Conservation (phyloP, 2,113 vertebrate species). For the Antechinus stuartii region DNA sequence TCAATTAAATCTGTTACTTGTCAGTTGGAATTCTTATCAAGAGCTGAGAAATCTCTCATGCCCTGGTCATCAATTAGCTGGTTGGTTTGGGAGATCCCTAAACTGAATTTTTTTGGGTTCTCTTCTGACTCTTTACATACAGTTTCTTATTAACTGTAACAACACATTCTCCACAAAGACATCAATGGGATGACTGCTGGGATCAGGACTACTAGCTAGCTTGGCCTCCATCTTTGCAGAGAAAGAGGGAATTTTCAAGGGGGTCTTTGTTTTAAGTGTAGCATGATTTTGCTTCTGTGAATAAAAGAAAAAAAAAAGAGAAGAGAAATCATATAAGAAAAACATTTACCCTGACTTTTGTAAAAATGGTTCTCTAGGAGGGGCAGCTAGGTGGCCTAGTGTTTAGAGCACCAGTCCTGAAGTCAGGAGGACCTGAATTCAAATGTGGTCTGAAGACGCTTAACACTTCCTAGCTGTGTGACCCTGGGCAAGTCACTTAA, state of each 20-base stretch:
- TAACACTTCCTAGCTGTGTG: too few relatives aligned
- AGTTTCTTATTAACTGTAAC: neutral
- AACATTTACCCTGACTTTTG: neutral
- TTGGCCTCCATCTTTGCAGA: slow-evolving; percentile 15
- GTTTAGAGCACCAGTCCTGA: too few relatives aligned
- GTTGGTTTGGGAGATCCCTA: too few relatives aligned
- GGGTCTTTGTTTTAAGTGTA: neutral
- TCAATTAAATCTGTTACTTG: neutral
- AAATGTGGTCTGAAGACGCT: too few relatives aligned
- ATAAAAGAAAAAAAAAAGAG: neutral
- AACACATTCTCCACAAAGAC: neutral
- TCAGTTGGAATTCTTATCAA: too few relatives aligned
- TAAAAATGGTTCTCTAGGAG: neutral
- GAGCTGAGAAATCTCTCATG: too few relatives aligned
- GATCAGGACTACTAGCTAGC: neutral
- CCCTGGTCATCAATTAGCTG: too few relatives aligned
- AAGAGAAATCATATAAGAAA: neutral
- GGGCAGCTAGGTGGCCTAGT: too few relatives aligned
- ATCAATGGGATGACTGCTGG: neutral
- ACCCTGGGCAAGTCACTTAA: too few relatives aligned
- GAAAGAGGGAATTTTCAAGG: neutral
- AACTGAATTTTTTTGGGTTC: too few relatives aligned
- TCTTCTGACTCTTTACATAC: neutral
- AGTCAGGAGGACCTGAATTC: too few relatives aligned
- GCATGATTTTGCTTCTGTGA: neutral